Percentiles rank a stretch among this genome's conserved stretches.
These are phyloP conservation scores for Automeris io DNA, from an alignment of 2,888 invertebrate species.

Conservation along the genomic window DNA sequence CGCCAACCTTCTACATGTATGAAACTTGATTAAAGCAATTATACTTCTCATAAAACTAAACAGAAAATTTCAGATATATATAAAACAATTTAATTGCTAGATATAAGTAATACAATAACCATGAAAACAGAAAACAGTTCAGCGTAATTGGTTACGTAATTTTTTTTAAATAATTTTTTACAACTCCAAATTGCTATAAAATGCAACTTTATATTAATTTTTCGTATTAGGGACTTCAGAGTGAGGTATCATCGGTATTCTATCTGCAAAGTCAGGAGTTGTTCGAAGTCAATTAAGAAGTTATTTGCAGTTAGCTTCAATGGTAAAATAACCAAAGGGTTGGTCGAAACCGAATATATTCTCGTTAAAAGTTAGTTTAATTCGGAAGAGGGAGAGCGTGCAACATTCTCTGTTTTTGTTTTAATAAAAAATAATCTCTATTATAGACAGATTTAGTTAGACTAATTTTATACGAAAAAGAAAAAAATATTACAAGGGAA, in stretches of 20 bases:
- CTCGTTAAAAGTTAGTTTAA: conserved; percentile 75
- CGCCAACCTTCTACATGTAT: too few relatives aligned
- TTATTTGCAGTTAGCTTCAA: conserved; percentile 73
- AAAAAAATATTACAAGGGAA: background rate
- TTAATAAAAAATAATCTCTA: conserved; percentile 67
- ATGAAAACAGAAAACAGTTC: too few relatives aligned
- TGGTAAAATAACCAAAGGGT: conserved; percentile 75
- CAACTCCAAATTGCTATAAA: too few relatives aligned
- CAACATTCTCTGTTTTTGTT: conserved; percentile 64
- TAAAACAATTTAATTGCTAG: too few relatives aligned
- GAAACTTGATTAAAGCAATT: too few relatives aligned
- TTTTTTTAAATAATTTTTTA: too few relatives aligned
- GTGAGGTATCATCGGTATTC: conserved; percentile 38
- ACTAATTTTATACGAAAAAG: conserved; percentile 34
- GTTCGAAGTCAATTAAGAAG: conserved; percentile 73
- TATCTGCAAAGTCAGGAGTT: conserved; percentile 55
- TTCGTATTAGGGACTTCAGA: background rate
- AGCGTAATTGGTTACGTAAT: too few relatives aligned
- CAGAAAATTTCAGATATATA: too few relatives aligned
- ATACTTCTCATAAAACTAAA: too few relatives aligned
- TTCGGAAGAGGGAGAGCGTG: conserved; percentile 40
- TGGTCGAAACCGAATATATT: conserved; percentile 74
- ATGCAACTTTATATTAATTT: too few relatives aligned
- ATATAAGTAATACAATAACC: too few relatives aligned
- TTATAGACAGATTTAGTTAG: conserved; percentile 62